These are phyloP conservation scores for Sinotaia quadrata DNA, from an alignment of 2,888 invertebrate genomes.

Conservation along the genomic window DNA sequence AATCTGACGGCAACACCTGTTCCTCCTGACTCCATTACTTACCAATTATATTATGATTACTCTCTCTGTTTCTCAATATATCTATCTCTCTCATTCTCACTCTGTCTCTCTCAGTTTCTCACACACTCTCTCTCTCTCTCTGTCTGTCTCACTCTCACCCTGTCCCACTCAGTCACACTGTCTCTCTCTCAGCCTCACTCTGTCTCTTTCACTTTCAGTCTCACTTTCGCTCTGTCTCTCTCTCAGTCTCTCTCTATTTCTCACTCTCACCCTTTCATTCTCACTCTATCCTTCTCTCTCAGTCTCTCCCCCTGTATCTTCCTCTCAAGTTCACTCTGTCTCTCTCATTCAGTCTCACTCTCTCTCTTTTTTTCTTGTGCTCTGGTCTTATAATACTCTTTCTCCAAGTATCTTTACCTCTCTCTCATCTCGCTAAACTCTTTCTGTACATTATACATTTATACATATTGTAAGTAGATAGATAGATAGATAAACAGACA, in stretches of 20 bases:
- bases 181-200: neutral
- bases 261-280: constrained; percentile 2
- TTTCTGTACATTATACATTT: too few relatives aligned
- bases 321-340: neutral
- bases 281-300: constrained; percentile 1
- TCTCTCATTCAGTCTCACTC: constrained; percentile 1
- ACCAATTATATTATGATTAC: neutral
- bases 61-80: neutral
- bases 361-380: neutral
- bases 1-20: too few relatives aligned
- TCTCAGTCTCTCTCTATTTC: constrained; percentile 5
- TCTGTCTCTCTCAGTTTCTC: constrained; percentile 2
- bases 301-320: neutral
- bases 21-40: too few relatives aligned
- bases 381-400: neutral
- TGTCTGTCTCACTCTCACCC: neutral
- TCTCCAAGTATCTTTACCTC: neutral
- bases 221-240: neutral
- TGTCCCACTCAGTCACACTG: neutral
- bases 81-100: neutral
- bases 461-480: too few relatives aligned
- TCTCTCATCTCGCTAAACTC: neutral
- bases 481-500: neutral
- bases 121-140: neutral
- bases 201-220: neutral